Evolutionary conservation across 37 sponge, comb jelly and placozoan genomes (phyloP).

Genomic region (Eunapius fragilis): DNA sequence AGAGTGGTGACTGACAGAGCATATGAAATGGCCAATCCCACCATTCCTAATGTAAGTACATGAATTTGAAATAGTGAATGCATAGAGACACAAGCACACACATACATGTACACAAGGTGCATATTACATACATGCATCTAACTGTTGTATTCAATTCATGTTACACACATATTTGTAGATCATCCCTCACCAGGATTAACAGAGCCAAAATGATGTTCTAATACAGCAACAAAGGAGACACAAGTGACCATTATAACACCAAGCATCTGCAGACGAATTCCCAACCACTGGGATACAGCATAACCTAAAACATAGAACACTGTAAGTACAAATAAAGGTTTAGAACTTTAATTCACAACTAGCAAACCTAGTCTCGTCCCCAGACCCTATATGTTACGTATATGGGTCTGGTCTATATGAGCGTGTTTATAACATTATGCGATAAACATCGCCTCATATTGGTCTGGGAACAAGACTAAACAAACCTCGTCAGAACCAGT

Average conservation of each 20-base stretch:
- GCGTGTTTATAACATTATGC: no score
- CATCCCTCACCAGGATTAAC: conserved; percentile 82
- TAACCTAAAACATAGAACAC: conserved; percentile 39
- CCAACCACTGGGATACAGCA: conserved; percentile 86
- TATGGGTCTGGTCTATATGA: no score
- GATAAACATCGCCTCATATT: no score
- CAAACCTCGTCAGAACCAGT: no score
- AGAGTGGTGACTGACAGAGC: conserved; percentile 90
- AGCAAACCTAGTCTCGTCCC: no score
- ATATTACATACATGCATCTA: no score
- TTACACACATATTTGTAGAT: not conserved
- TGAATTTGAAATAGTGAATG: no score
- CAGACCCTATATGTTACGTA: no score
- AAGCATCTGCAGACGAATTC: conserved; percentile 89
- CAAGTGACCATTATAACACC: conserved; percentile 87
- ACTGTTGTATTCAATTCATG: not conserved
- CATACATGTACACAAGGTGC: not conserved
- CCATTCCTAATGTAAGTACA: conserved; percentile 85
- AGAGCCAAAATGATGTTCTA: conserved; percentile 87
- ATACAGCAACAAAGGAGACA: conserved; percentile 87
- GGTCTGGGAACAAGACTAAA: no score
- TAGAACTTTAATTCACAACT: not conserved
- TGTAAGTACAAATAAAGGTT: not conserved
- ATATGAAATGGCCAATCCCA: conserved; percentile 96
- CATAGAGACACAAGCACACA: not conserved